Percentiles rank a stretch among this genome's conserved stretches.
Conservation (phyloP, 2,888 invertebrate genomes). For the Onchidella celtica region DNA sequence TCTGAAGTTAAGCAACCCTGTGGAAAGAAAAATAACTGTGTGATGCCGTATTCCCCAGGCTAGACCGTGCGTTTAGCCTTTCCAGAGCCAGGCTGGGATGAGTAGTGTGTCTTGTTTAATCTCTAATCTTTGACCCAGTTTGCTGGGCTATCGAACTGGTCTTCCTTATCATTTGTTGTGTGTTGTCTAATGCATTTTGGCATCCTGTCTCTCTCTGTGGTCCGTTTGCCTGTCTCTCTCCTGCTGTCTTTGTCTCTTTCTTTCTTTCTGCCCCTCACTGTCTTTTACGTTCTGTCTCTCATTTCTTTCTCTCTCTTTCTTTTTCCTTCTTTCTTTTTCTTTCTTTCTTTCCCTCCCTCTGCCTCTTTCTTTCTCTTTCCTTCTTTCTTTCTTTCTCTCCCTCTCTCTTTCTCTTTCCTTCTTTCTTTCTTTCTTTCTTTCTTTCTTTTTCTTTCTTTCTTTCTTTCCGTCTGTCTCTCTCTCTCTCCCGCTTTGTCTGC, state of each 20-base stretch:
- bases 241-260: background rate
- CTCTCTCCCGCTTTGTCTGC: conserved; percentile 7
- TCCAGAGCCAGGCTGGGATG: no score
- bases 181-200: no score
- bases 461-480: conserved; percentile 9
- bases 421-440: background rate
- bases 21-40: no score
- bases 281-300: conserved; percentile 20
- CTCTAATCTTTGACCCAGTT: no score
- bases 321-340: background rate
- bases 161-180: no score
- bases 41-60: no score
- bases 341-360: background rate
- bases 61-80: no score
- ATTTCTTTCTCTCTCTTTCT: background rate
- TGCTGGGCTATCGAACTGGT: no score
- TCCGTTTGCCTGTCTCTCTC: conserved; percentile 1
- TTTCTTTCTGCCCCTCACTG: background rate
- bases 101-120: no score
- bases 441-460: conserved; percentile 10
- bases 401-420: background rate
- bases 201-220: background rate
- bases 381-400: background rate
- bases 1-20: no score
- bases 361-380: background rate